phyloP scores from a whole-genome alignment of 2,888 invertebrate genomes.

The Quadroppia sp. region DNA sequence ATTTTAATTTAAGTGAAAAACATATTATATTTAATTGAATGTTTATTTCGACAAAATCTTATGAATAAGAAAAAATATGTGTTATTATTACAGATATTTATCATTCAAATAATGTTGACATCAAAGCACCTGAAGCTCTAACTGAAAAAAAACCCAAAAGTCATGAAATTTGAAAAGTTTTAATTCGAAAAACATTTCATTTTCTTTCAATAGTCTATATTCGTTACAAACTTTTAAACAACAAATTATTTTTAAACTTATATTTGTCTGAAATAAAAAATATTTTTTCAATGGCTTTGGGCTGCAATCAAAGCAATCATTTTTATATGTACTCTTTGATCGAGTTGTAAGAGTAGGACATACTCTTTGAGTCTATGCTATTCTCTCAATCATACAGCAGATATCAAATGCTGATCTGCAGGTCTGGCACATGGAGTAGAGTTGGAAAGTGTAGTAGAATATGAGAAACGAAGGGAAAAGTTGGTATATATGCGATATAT shows the following conservation, averaged over 20 bases:
- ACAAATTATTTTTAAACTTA: constrained; percentile 12
- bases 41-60: too few relatives aligned
- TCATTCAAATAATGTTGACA: not conserved
- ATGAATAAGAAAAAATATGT: too few relatives aligned
- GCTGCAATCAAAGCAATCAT: constrained; percentile 27
- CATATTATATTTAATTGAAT: too few relatives aligned
- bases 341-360: not conserved
- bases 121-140: not conserved
- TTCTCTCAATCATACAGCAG: too few relatives aligned
- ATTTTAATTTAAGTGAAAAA: too few relatives aligned
- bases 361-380: not conserved
- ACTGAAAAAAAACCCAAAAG: not conserved
- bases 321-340: not conserved
- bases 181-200: not conserved
- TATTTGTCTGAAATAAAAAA: not conserved
- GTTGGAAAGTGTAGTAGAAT: not conserved
- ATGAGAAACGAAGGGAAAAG: not conserved
- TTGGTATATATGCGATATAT: not conserved
- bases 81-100: too few relatives aligned
- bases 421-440: not conserved
- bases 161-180: not conserved
- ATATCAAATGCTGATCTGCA: too few relatives aligned
- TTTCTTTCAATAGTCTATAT: not conserved
- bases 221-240: not conserved
- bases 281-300: constrained; percentile 15